Evolutionary conservation across 2,113 vertebrate genomes (phyloP).

Genomic region (Lynx canadensis): DNA sequence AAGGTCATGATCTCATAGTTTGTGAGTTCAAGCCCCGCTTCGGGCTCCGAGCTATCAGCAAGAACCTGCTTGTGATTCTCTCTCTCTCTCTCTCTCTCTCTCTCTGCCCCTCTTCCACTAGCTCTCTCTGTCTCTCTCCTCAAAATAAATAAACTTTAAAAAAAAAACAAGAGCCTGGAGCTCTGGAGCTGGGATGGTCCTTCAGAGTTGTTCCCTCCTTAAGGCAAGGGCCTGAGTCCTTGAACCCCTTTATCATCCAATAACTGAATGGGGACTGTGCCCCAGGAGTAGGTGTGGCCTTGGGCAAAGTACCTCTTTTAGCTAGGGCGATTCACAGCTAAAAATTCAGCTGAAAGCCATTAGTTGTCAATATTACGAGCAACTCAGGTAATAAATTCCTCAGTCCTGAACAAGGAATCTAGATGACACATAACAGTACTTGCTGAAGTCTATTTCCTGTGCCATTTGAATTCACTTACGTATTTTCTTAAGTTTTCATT

Average conservation of each 20-base stretch:
- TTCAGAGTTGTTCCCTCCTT: neutral
- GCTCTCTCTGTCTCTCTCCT: too few relatives aligned
- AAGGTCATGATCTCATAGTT: too few relatives aligned
- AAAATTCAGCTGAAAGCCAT: neutral
- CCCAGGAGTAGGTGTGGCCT: neutral
- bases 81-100: too few relatives aligned
- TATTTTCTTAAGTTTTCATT: neutral
- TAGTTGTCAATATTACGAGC: neutral
- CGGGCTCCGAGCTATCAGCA: too few relatives aligned
- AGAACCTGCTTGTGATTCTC: too few relatives aligned
- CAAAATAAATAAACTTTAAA: too few relatives aligned
- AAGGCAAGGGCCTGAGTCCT: neutral
- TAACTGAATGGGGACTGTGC: neutral
- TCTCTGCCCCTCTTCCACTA: too few relatives aligned
- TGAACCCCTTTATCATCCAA: neutral
- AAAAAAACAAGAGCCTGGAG: neutral
- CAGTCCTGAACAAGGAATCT: neutral
- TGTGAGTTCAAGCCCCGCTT: too few relatives aligned
- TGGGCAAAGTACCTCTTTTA: neutral
- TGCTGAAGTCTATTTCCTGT: neutral
- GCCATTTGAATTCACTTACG: neutral
- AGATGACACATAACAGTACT: neutral
- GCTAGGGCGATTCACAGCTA: neutral
- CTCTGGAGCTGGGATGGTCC: neutral
- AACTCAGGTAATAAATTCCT: neutral